These are phyloP conservation scores for Dioctria linearis DNA, from an alignment of 2,888 invertebrate species.

Conservation along the genomic window DNA sequence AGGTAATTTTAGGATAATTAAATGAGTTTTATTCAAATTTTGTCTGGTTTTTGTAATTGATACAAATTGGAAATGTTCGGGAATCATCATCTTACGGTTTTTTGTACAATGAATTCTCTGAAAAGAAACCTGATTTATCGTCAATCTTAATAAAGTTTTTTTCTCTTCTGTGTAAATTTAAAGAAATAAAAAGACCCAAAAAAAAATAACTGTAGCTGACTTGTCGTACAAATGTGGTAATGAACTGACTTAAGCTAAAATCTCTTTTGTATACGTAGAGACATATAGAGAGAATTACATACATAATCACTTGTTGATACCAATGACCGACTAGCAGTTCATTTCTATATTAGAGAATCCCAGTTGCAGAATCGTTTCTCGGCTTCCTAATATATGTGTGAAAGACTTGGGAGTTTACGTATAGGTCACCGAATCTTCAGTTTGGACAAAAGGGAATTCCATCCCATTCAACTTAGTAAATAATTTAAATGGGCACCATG, in stretches of 20 bases:
- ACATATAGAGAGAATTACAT: neutral
- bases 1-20: neutral
- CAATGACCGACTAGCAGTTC: slow-evolving; percentile 29
- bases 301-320: slow-evolving; percentile 35
- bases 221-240: neutral
- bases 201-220: neutral
- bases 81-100: neutral
- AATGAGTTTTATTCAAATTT: slow-evolving; percentile 8
- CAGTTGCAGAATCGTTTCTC: neutral
- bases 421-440: slow-evolving; percentile 16
- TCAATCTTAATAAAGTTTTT: slow-evolving; percentile 32
- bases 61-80: slow-evolving; percentile 9
- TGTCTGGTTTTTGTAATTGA: slow-evolving; percentile 20
- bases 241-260: neutral
- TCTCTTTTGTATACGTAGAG: no score
- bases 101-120: neutral
- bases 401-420: neutral
- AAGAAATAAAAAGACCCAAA: neutral
- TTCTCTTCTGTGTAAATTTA: neutral
- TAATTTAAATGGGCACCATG: neutral
- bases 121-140: slow-evolving; percentile 1
- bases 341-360: neutral
- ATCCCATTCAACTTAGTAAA: slow-evolving; percentile 21
- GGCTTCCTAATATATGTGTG: neutral
- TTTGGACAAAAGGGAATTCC: neutral